Percentiles rank a stretch among this genome's conserved stretches.
These are phyloP conservation scores for Phylloscopus whistleri DNA, from an alignment of 2,113 vertebrate species.

Conservation along the genomic window DNA sequence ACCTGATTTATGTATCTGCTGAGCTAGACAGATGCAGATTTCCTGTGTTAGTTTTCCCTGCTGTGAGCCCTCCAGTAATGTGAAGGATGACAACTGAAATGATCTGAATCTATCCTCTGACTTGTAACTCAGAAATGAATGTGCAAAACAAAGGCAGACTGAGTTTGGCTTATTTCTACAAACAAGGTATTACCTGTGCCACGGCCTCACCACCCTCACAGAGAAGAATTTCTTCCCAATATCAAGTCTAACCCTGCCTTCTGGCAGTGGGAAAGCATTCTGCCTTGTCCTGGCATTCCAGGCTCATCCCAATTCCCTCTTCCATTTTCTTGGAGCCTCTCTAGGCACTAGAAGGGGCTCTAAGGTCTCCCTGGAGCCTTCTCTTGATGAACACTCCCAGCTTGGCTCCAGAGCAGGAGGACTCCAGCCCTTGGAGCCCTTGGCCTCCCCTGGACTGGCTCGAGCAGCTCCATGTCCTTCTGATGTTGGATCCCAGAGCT, in stretches of 20 bases:
- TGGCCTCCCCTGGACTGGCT: not conserved
- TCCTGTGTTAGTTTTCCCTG: not conserved
- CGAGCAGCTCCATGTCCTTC: not conserved
- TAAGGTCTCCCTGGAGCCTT: not conserved
- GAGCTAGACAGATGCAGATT: not conserved
- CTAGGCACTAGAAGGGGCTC: not conserved
- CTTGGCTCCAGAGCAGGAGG: not conserved
- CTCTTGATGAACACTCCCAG: not conserved
- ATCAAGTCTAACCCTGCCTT: not conserved
- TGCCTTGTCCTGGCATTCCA: not conserved
- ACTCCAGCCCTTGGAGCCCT: not conserved
- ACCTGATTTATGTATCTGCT: not conserved
- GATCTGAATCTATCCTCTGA: not conserved
- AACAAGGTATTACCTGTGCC: not conserved
- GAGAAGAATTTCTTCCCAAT: not conserved
- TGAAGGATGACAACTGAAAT: not conserved
- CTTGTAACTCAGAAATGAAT: not conserved
- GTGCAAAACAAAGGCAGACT: not conserved
- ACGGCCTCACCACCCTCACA: not conserved
- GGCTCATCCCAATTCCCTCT: accelerated
- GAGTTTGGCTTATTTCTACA: not conserved
- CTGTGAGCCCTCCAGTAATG: not conserved
- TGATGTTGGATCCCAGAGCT: not conserved
- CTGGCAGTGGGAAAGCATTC: not conserved
- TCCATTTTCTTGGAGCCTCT: not conserved